Evolutionary conservation across 2,888 invertebrate genomes (phyloP).

Genomic region (Nemurella pictetii): DNA sequence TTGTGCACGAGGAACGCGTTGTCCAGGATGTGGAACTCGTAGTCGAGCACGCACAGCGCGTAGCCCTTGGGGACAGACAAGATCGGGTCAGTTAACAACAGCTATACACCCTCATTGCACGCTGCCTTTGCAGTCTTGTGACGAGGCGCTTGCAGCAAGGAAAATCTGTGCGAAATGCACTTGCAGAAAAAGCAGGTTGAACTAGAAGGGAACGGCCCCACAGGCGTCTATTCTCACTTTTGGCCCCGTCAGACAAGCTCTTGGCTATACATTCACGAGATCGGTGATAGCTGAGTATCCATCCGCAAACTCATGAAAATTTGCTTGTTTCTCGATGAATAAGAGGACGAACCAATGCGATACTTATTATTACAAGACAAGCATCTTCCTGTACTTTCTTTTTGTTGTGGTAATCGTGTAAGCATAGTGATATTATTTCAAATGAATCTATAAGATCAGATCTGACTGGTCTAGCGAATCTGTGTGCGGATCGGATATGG

Average conservation of each 20-base stretch:
- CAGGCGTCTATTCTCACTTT: slow-evolving; percentile 11
- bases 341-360: neutral
- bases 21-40: slow-evolving; percentile 90
- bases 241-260: neutral
- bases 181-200: slow-evolving; percentile 33
- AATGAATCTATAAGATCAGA: neutral
- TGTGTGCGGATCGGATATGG: neutral
- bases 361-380: neutral
- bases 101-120: too few relatives aligned
- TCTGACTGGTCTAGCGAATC: neutral
- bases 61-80: slow-evolving; percentile 83
- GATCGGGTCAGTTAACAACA: too few relatives aligned
- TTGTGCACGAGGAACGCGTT: slow-evolving; percentile 92
- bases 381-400: neutral
- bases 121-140: too few relatives aligned
- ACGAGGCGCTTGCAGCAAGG: too few relatives aligned
- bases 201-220: neutral
- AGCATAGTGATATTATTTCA: neutral
- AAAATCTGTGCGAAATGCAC: too few relatives aligned
- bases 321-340: neutral
- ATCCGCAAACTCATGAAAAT: neutral
- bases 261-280: neutral
- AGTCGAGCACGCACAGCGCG: slow-evolving; percentile 85
- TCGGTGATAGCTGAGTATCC: neutral
- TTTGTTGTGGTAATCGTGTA: neutral